Evolutionary conservation across 1,140 invertebrate genomes (phyloP), one percentile per base, ranked within the genome.

Genomic region (Drosophila repletoides): DNA sequence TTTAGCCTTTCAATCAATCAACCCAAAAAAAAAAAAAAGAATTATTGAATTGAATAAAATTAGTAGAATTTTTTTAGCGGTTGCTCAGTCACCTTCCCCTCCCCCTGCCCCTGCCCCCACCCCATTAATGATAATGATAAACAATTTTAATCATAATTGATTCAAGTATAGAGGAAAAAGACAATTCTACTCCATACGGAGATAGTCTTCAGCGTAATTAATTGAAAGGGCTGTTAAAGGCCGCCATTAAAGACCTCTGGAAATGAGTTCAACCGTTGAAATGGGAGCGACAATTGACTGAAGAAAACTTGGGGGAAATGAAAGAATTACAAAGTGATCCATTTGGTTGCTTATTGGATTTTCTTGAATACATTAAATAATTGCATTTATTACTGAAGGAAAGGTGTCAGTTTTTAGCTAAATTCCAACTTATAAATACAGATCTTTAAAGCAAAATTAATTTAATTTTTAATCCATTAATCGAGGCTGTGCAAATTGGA

Each of bases 1-100:
- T 48, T 10, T 26, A 73, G 60, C n/a, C n/a, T n/a, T n/a, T 33
- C 73, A 72, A 76, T 76, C 73, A 72, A 76, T 75, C 72, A 64
- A 36, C 51, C 58, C 58, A 63, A 46, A 28, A 22, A 5, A n/a
- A 17, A 19, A 60, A 38, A 38, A 2, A n/a, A 15, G 7, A n/a
- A n/a, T n/a, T n/a, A n/a, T 10, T 26, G 31, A 49, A 36, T 55
- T 45, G 22, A 53, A 45, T 34, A 49, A 49, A 49, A 49, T 24
- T 10, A 10, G 28, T 33, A 15, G 14, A 34, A 45, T 12, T 45
- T 19, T 33, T 7, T 17, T 14, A 36, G 51, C 51, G 51, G 36
- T 15, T 58, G n/a, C n/a, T n/a, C n/a, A n/a, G n/a, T n/a, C n/a
- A n/a, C n/a, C n/a, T n/a, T n/a, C n/a, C n/a, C n/a, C n/a, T n/a